These are phyloP conservation scores for Enteromius radiatus DNA, from an alignment of 2,797 vertebrate species.

Conservation along the genomic window DNA sequence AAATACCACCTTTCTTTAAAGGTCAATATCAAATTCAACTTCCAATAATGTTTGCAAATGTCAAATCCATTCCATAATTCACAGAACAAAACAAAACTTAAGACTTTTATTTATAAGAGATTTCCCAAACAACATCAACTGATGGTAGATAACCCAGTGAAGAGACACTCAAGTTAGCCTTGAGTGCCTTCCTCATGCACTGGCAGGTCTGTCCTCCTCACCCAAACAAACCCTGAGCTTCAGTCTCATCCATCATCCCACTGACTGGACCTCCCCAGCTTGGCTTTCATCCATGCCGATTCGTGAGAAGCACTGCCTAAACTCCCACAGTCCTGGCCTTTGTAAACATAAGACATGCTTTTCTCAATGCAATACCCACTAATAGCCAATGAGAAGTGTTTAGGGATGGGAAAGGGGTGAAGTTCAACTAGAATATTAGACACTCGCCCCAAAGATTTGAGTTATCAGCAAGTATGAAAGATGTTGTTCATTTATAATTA, in stretches of 20 bases:
- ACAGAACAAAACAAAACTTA: not conserved
- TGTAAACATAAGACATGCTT: slow-evolving; percentile 23
- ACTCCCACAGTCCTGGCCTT: slow-evolving; percentile 38
- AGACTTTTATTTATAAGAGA: not conserved
- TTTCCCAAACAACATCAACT: slow-evolving; percentile 17
- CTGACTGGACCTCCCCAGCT: slow-evolving; percentile 12
- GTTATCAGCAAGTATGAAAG: not conserved
- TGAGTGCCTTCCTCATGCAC: not conserved
- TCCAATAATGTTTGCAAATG: not conserved
- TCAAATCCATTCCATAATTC: not conserved
- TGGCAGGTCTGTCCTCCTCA: slow-evolving; percentile 22
- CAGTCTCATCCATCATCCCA: slow-evolving; percentile 40
- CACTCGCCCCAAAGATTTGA: not conserved
- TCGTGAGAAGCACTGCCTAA: slow-evolving; percentile 17
- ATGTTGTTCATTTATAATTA: not conserved
- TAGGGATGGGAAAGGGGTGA: not conserved
- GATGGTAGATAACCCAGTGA: not conserved
- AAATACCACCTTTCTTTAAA: not conserved
- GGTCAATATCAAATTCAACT: not conserved
- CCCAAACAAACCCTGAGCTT: slow-evolving; percentile 48
- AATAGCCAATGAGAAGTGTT: slow-evolving; percentile 7
- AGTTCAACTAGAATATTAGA: slow-evolving; percentile 2
- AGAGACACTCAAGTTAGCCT: not conserved
- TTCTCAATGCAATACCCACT: slow-evolving; percentile 8
- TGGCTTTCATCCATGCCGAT: slow-evolving; percentile 34